Evolutionary conservation across 35 echinoderm and acorn worm species (phyloP).

Genomic region (Acanthaster planci): DNA sequence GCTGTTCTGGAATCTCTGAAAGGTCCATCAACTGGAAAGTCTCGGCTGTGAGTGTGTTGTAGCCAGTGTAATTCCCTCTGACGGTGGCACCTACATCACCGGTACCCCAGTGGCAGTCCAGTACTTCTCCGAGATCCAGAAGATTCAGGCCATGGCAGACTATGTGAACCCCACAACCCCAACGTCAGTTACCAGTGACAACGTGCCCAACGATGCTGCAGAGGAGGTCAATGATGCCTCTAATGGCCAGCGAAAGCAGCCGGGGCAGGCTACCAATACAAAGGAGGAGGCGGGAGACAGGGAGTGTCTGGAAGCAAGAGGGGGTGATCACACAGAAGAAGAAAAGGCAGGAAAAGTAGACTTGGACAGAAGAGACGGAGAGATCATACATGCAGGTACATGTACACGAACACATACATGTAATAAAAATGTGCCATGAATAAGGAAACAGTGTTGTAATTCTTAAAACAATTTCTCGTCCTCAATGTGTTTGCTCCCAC

Average conservation of each 20-base stretch:
- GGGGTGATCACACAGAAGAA: background rate
- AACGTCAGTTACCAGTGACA: background rate
- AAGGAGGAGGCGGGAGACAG: background rate
- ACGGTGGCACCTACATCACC: constrained; percentile 67
- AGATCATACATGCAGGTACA: constrained; percentile 62
- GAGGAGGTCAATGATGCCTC: constrained; percentile 1
- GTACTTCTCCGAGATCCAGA: constrained; percentile 81
- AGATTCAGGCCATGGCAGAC: constrained; percentile 65
- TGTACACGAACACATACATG: too few species aligned
- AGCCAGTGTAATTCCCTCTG: constrained; percentile 63
- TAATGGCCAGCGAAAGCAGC: background rate
- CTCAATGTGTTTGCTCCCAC: too few species aligned
- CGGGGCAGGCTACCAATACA: constrained; percentile 16
- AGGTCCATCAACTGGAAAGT: constrained; percentile 70
- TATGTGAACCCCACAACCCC: constrained; percentile 37
- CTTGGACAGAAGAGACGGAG: constrained; percentile 32
- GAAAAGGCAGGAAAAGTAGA: constrained; percentile 38
- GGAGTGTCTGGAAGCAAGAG: constrained; percentile 2
- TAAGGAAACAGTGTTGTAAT: too few species aligned
- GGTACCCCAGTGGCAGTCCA: constrained; percentile 67
- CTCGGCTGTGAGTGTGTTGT: constrained; percentile 79
- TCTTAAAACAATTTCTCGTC: too few species aligned
- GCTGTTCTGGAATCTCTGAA: background rate
- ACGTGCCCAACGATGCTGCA: constrained; percentile 12
- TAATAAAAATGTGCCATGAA: too few species aligned